A percentile compares a stretch with the other conserved stretches of the same genome.
phyloP scores from a whole-genome alignment of 2,888 invertebrate genomes.

The Lasius fuliginosus region DNA sequence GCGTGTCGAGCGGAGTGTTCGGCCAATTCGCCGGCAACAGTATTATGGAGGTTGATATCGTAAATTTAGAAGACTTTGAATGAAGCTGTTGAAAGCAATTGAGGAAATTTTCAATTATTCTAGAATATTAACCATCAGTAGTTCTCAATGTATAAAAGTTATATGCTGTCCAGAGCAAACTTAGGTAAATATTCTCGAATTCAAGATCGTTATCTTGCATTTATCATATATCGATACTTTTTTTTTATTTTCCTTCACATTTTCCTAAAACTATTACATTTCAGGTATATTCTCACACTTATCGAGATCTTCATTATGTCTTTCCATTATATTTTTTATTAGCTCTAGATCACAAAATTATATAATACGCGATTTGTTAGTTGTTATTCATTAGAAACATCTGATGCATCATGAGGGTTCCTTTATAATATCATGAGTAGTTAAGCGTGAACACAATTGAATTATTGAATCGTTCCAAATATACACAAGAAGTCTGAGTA shows the following conservation, averaged over 20 bases:
- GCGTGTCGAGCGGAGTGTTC: slow-evolving; percentile 88
- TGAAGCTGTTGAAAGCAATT: slow-evolving; percentile 61
- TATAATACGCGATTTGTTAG: slow-evolving; percentile 45
- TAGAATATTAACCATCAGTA: slow-evolving; percentile 74
- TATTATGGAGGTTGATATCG: slow-evolving; percentile 91
- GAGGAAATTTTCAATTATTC: slow-evolving; percentile 69
- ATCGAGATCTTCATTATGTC: slow-evolving; percentile 65
- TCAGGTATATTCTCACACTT: slow-evolving; percentile 59
- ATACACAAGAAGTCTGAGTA: not conserved
- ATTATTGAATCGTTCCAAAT: not conserved
- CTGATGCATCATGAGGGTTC: slow-evolving; percentile 44
- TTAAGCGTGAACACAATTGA: slow-evolving; percentile 22
- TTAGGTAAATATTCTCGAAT: slow-evolving; percentile 67
- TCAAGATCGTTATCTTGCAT: slow-evolving; percentile 36
- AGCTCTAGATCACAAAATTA: slow-evolving; percentile 50
- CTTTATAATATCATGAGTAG: slow-evolving; percentile 35
- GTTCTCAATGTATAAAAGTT: slow-evolving; percentile 75
- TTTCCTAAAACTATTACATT: slow-evolving; percentile 26
- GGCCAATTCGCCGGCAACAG: slow-evolving; percentile 93
- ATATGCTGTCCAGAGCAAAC: slow-evolving; percentile 62
- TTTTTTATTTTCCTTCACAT: not conserved
- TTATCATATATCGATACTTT: slow-evolving; percentile 19
- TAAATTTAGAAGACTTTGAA: slow-evolving; percentile 89
- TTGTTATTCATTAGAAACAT: slow-evolving; percentile 49
- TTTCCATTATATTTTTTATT: slow-evolving; percentile 66